phyloP scores from a whole-genome alignment of 2,113 vertebrate species.

The Vimba vimba region DNA sequence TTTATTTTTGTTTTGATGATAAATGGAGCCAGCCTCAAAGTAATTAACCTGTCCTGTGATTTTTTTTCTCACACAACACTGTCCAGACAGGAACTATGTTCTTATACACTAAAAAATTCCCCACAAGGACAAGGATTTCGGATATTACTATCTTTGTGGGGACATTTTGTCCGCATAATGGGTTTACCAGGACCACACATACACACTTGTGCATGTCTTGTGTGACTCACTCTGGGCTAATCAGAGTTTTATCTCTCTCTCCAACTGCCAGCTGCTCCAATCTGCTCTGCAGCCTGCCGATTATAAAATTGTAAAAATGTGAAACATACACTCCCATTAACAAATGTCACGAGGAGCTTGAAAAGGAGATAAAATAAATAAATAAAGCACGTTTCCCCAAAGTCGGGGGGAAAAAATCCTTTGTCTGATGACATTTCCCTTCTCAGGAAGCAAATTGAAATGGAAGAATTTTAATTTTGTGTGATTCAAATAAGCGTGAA shows the following conservation, averaged over 20 bases:
- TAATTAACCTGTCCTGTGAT: too few relatives aligned
- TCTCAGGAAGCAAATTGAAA: constrained; percentile 38
- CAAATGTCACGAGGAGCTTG: constrained; percentile 55
- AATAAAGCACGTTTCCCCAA: constrained; percentile 32
- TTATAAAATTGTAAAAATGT: constrained; percentile 56
- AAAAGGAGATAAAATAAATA: constrained; percentile 33
- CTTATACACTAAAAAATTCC: too few relatives aligned
- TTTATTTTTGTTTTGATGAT: too few relatives aligned
- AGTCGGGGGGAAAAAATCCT: not conserved
- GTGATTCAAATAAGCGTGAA: constrained; percentile 40
- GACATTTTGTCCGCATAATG: too few relatives aligned
- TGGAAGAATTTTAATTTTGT: constrained; percentile 43
- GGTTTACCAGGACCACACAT: not conserved
- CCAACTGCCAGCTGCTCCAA: constrained; percentile 54
- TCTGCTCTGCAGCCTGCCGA: constrained; percentile 50
- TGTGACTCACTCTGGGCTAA: constrained; percentile 47
- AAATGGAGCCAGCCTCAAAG: too few relatives aligned
- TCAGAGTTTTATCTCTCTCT: constrained; percentile 55
- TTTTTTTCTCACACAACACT: too few relatives aligned
- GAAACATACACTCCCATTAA: constrained; percentile 56
- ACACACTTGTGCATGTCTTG: not conserved
- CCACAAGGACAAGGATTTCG: too few relatives aligned
- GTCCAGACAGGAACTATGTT: too few relatives aligned
- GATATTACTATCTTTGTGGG: too few relatives aligned
- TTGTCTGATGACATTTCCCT: constrained; percentile 55